These are phyloP conservation scores for Natrix natrix DNA, from an alignment of 2,797 vertebrate genomes.

Conservation along the genomic window DNA sequence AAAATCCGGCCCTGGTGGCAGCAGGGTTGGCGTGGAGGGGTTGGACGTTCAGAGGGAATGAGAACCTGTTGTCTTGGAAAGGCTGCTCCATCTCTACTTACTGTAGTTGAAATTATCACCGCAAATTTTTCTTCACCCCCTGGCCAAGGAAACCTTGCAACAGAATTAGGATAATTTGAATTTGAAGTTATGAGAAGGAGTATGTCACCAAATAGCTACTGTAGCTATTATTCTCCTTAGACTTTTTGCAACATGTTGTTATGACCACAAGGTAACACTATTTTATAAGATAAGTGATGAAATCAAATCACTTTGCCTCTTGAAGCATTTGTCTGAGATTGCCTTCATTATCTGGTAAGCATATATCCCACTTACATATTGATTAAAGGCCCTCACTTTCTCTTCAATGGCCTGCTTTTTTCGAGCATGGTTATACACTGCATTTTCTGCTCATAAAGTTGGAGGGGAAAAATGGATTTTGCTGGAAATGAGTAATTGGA, in stretches of 20 bases:
- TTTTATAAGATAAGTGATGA: neutral
- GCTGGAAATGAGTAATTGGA: neutral
- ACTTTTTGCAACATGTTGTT: neutral
- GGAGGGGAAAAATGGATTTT: conserved; percentile 12
- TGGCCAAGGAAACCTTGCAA: neutral
- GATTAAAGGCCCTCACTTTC: conserved; percentile 23
- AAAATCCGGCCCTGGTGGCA: too few species aligned
- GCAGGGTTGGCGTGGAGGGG: neutral
- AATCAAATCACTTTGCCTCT: conserved; percentile 6
- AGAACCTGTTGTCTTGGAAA: neutral
- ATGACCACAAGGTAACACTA: neutral
- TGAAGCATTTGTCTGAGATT: neutral
- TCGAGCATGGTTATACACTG: neutral
- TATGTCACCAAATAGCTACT: neutral
- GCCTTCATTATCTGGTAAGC: neutral
- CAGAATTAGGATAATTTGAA: neutral
- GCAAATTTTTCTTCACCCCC: neutral
- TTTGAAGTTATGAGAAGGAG: neutral
- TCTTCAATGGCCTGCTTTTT: neutral
- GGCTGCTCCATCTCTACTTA: neutral
- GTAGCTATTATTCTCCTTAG: neutral
- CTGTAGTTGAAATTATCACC: neutral
- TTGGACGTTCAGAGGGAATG: neutral
- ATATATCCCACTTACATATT: neutral
- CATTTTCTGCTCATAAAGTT: neutral